Base-by-base conservation (phyloP, 1,140 invertebrate species). In the Scylla paramamosain region DNA sequence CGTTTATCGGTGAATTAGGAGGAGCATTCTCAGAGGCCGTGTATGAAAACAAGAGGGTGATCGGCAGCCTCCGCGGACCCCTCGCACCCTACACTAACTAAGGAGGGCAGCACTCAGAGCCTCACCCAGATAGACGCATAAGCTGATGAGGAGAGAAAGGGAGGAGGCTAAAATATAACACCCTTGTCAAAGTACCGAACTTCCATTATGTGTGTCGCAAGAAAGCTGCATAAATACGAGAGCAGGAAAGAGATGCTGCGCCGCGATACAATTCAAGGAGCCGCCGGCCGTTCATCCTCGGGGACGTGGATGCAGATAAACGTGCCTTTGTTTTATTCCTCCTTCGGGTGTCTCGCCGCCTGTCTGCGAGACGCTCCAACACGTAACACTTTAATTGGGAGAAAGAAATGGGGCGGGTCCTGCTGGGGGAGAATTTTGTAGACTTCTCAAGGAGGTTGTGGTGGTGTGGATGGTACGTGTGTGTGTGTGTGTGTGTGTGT, bases 331-430 rank as follows among this genome's bases (percentile, higher is more conserved):
- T 77, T 77, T 77, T 77, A 59, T 59, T 39, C 67, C 67, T 77
- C n/a, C 67, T n/a, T 77, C 67, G 67, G 67, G 67, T 77, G 67
- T n/a, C 67, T 77, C 52, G 52, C 52, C 67, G 67, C 67, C 67
- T 77, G 67, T 77, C 67, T 20, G 25, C 20, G 20, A n/a, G 67
- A 20, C 67, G 67, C 12, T 77, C 67, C n/a, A n/a, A 77, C 67
- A 77, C 67, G 67, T n/a, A 77, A 77, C 20, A 7, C 67, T 77
- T 77, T 77, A 25, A 77, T n/a, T 77, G 67, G 20, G 16, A 77
- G 20, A 20, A 77, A n/a, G 67, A 77, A 77, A 77, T n/a, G 0
- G 20, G 25, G 67, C 20, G 25, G 67, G 20, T 77, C 67, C 52
- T 59, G 52, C 10, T 59, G 52, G 52, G 16, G 52, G 10, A 39